Evolutionary conservation across 2,113 vertebrate genomes (phyloP).

Genomic region (Synchiropus splendidus): DNA sequence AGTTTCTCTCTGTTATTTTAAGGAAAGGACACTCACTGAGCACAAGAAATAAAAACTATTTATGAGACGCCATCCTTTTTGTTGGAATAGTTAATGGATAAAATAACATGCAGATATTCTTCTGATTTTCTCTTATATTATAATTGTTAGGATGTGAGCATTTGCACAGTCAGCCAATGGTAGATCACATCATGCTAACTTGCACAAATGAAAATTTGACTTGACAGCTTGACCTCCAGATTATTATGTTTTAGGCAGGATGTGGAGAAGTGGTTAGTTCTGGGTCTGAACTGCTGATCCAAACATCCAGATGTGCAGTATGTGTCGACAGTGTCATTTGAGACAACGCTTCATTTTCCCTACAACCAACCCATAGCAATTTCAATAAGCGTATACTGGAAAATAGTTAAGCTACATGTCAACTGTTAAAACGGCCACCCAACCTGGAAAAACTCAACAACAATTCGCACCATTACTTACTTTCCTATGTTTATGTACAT

Average conservation of each 20-base stretch:
- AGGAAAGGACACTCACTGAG: no score
- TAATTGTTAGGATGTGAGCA: no score
- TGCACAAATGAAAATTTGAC: conserved; percentile 31
- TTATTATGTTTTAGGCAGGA: conserved; percentile 48
- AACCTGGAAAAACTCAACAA: conserved; percentile 4
- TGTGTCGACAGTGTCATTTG: conserved; percentile 7
- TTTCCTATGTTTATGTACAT: no score
- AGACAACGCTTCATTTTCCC: conserved; percentile 8
- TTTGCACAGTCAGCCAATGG: conserved; percentile 18
- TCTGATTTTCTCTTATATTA: no score
- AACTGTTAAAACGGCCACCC: conserved; percentile 22
- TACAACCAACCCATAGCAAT: conserved; percentile 11
- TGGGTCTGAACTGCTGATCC: conserved; percentile 39
- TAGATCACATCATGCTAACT: conserved; percentile 20
- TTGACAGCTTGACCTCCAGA: conserved; percentile 29
- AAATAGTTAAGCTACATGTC: no score
- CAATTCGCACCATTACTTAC: no score
- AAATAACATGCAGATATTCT: no score
- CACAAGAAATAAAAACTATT: no score
- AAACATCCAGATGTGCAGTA: conserved; percentile 25
- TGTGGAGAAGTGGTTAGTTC: conserved; percentile 40
- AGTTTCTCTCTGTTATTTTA: no score
- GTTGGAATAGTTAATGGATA: no score
- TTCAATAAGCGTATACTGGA: conserved; percentile 10
- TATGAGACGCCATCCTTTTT: no score